Conservation (phyloP, 1,140 invertebrate species). For the Micrasema longulum region DNA sequence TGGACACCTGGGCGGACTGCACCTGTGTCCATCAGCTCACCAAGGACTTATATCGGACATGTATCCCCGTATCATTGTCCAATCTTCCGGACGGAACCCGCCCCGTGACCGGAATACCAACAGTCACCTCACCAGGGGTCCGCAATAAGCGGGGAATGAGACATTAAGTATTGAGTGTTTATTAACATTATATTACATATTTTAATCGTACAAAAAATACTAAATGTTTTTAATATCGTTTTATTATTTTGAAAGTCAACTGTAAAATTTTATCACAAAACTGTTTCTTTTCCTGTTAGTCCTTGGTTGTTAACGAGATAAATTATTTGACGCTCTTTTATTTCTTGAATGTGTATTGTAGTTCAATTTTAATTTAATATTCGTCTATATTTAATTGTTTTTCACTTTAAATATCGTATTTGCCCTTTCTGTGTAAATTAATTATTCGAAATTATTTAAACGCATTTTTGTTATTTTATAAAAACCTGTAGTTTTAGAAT, state of each 20-base stretch:
- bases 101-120: conserved; percentile 13
- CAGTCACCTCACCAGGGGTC: neutral
- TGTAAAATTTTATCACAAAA: neutral
- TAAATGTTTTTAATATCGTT: neutral
- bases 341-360: too few relatives aligned
- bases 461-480: too few relatives aligned
- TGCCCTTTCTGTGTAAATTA: too few relatives aligned
- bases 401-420: too few relatives aligned
- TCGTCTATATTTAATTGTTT: too few relatives aligned
- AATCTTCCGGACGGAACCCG: conserved; percentile 22
- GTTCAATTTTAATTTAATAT: too few relatives aligned
- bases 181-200: neutral
- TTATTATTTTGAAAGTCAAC: neutral
- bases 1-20: conserved; percentile 29
- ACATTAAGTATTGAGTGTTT: neutral
- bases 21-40: conserved; percentile 16
- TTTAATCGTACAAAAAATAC: neutral
- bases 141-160: neutral
- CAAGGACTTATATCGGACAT: conserved; percentile 17
- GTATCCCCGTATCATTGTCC: conserved; percentile 6
- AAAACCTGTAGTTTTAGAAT: too few relatives aligned
- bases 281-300: neutral
- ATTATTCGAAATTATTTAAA: too few relatives aligned
- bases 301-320: too few relatives aligned
- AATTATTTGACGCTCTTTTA: too few relatives aligned